These are phyloP conservation scores for Engraulis encrasicolus DNA, from an alignment of 2,113 vertebrate species.

Conservation along the genomic window DNA sequence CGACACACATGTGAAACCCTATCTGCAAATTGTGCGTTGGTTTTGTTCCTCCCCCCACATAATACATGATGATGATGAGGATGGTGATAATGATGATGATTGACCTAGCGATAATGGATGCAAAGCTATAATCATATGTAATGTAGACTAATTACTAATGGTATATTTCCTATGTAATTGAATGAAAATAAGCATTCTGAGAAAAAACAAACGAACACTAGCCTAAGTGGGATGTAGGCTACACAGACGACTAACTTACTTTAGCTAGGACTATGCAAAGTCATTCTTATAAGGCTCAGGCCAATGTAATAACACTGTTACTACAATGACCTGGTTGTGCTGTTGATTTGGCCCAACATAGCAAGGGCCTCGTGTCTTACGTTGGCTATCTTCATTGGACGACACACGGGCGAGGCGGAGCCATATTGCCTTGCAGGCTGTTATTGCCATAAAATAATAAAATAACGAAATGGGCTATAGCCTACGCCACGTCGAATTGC, in stretches of 20 bases:
- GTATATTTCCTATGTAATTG: neutral
- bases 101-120: neutral
- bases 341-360: too few species aligned
- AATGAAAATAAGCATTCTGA: neutral
- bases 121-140: neutral
- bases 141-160: neutral
- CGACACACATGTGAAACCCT: constrained; percentile 31
- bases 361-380: too few species aligned
- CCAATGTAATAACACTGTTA: too few species aligned
- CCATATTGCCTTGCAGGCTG: too few species aligned
- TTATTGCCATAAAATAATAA: neutral
- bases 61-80: constrained; percentile 25
- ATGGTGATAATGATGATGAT: constrained; percentile 1
- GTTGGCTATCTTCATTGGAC: too few species aligned
- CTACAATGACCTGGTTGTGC: too few species aligned
- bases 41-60: constrained; percentile 16
- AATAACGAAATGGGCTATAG: neutral
- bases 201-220: neutral
- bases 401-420: too few species aligned
- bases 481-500: neutral
- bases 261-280: too few species aligned
- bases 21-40: constrained; percentile 7
- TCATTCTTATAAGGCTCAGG: too few species aligned
- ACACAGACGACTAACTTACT: too few species aligned
- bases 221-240: too few species aligned